Evolutionary conservation across 2,888 invertebrate species (phyloP), one percentile per base, ranked within the genome.

Genomic region (Crepidodera aurea): DNA sequence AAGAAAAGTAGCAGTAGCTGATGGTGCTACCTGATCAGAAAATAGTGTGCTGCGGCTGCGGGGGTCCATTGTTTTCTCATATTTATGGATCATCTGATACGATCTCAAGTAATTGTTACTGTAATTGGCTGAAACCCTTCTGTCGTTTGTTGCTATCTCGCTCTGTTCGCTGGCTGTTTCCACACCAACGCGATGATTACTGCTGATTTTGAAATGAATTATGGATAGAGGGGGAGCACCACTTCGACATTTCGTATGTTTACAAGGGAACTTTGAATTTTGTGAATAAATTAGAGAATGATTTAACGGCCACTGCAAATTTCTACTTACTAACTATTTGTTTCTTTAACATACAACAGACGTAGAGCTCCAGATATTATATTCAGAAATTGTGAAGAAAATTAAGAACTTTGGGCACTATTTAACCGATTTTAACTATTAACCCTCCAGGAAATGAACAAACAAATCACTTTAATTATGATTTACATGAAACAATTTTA

Each of bases 31-130:
- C 64, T 64, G 66, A 67, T 64, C 61, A 60, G 57, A 67, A 66
- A 67, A 59, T 64, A 58, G 65, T 62, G 57, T 61, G 62, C 48
- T 27, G 51, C 54, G 63, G 57, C 65, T 61, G 60, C 62, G 70
- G 70, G 71, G 62, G 65, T 61, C 62, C 67, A 70, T 73, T 77
- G 77, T 76, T 77, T 75, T 75, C 70, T 71, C 69, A 76, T 77
- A 78, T 78, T 77, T 78, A 78, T 78, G 77, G 76, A 77, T 77
- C 78, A 75, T 71, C 67, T 74, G 78, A 78, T 77, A 77, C 72
- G 73, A 77, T 77, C 78, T 77, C 76, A 74, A 77, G 78, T 77
- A 78, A 77, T 77, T 77, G 77, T 77, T 72, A 75, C 73, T 73
- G 74, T 77, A 77, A 77, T 77, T 77, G 77, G 77, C 69, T 72